Evolutionary conservation across 2,888 invertebrate genomes (phyloP).

Genomic region (Mesopsocus fuscifrons): DNA sequence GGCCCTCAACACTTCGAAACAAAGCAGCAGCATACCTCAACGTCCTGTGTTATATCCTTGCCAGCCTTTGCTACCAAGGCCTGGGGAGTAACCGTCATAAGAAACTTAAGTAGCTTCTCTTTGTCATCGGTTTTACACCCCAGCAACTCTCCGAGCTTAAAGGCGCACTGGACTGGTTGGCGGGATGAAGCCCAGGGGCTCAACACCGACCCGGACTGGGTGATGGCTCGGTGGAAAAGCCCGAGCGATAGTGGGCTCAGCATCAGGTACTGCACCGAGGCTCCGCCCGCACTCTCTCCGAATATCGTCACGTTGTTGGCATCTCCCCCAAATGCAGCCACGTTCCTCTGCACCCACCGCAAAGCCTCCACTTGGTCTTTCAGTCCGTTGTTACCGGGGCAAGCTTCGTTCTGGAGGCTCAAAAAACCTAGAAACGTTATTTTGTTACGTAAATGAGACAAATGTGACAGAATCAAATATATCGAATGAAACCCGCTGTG

Average conservation of each 20-base stretch:
- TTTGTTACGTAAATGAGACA: too few relatives aligned
- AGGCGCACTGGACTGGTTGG: background rate
- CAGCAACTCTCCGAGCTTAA: conserved; percentile 15
- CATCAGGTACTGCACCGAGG: conserved; percentile 10
- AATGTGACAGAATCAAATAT: too few relatives aligned
- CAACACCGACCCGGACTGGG: conserved; percentile 3
- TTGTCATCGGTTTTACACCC: conserved; percentile 10
- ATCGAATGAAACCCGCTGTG: too few relatives aligned
- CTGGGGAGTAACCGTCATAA: background rate
- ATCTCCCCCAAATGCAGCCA: conserved; percentile 12
- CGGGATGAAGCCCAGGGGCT: conserved; percentile 2
- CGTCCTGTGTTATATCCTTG: conserved; percentile 25
- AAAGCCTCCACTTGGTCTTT: conserved; percentile 13
- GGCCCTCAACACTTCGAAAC: background rate
- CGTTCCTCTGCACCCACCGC: conserved; percentile 13
- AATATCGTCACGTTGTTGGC: conserved; percentile 12
- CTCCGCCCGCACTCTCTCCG: conserved; percentile 12
- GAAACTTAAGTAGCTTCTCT: background rate
- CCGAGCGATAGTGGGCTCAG: conserved; percentile 9
- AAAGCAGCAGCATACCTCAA: conserved; percentile 27
- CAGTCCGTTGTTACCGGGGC: conserved; percentile 22
- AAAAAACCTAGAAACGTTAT: too few relatives aligned
- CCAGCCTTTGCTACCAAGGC: background rate
- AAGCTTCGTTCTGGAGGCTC: conserved; percentile 21
- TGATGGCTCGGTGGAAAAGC: conserved; percentile 12